Conservation (phyloP, 2,888 invertebrate genomes). For the Drosophila tanythrix region DNA sequence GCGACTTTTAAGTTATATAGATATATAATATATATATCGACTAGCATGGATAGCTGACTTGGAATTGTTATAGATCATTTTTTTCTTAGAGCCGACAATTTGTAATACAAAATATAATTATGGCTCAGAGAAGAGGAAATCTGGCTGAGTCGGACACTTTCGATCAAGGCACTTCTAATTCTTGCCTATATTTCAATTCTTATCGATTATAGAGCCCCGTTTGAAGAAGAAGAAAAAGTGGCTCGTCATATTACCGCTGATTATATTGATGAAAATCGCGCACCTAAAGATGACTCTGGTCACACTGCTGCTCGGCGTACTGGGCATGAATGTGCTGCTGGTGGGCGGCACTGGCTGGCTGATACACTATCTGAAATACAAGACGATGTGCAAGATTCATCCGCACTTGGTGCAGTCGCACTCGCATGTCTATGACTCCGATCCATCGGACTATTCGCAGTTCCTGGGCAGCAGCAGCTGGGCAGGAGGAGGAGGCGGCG, state of each 20-base stretch:
- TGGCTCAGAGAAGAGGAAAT: background rate
- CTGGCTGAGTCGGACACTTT: background rate
- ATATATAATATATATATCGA: background rate
- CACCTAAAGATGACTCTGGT: slow-evolving; percentile 83
- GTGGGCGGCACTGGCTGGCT: slow-evolving; percentile 83
- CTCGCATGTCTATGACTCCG: slow-evolving; percentile 83
- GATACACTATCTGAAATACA: slow-evolving; percentile 83
- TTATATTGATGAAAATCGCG: slow-evolving; percentile 83
- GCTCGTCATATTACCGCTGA: slow-evolving; percentile 82
- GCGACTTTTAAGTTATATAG: no score
- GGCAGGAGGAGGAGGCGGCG: slow-evolving; percentile 54
- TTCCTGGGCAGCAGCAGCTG: slow-evolving; percentile 82
- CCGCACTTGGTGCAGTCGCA: slow-evolving; percentile 83
- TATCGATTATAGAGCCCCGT: slow-evolving; percentile 68
- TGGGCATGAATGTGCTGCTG: slow-evolving; percentile 81
- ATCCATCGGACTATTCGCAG: slow-evolving; percentile 83
- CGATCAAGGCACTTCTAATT: background rate
- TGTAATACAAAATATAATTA: background rate
- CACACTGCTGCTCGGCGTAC: slow-evolving; percentile 77
- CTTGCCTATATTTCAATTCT: background rate
- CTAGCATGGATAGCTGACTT: background rate
- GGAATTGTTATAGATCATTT: no score
- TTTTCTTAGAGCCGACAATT: no score
- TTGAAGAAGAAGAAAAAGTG: slow-evolving; percentile 78
- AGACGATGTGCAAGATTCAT: slow-evolving; percentile 84